Evolutionary conservation across 2,888 invertebrate genomes (phyloP), one percentile per base, ranked within the genome.

Genomic region (Oxycera nigricornis): DNA sequence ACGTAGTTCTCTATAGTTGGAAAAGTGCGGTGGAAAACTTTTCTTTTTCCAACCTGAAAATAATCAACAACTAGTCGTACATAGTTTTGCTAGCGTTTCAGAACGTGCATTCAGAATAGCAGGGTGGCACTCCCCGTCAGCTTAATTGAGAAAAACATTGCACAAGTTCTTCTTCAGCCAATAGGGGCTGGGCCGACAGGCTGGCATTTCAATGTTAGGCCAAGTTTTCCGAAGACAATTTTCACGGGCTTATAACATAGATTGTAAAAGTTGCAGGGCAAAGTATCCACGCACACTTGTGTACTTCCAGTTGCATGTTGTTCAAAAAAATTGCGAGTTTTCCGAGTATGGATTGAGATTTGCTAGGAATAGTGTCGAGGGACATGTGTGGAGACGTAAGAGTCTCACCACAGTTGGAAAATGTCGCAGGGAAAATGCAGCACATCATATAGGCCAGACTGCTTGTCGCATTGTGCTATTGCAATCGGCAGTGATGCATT

Each of bases 171-270:
- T 20, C 22, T 46, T 11, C 35, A 35, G 14, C 46, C n/a, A n/a
- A 46, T 11, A 11, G 11, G 35, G 35, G 11, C 17, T n/a, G 11
- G 46, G 46, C 46, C 3, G n/a, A 50, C 17, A n/a, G n/a, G n/a
- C 46, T 11, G 3, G 52, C 17, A 22, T 55, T 55, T 55, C 52
- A 55, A 55, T 55, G 52, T 22, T 55, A 55, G 52, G 52, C 52
- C 52, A 55, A 24, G 24, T 55, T 55, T 55, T 55, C 24, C 52
- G 22, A 22, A 55, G 52, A 24, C 14, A 17, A 46, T 46, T 46
- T 46, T 46, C 46, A 46, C 17, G 46, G 46, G 11, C 46, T 46
- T 11, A n/a, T n/a, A n/a, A n/a, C n/a, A n/a, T 46, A 14, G 46
- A 46, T 46, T 14, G 46, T 46, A 46, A 46, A 46, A 46, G 46